A percentile compares a stretch with the other conserved stretches of the same genome.
phyloP scores from a whole-genome alignment of 2,888 invertebrate species.

The Penaeus monodon region DNA sequence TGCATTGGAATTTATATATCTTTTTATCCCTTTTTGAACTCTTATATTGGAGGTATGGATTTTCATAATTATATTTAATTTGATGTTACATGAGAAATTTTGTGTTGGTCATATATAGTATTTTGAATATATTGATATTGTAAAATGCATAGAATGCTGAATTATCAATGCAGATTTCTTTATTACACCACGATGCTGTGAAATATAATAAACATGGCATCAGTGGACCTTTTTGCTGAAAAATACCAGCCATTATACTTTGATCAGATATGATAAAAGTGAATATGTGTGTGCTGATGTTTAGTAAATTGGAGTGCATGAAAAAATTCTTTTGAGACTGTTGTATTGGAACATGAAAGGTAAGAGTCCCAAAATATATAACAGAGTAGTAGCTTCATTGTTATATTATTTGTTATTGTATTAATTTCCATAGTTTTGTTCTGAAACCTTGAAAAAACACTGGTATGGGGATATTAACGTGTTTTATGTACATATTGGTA shows the following conservation, averaged over 20 bases:
- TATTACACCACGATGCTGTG: not conserved
- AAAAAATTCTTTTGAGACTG: not conserved
- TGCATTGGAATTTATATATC: too few species aligned
- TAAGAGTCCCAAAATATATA: not conserved
- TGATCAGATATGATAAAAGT: not conserved
- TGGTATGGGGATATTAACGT: constrained; percentile 52
- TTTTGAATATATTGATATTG: constrained; percentile 8
- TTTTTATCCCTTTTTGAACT: too few species aligned
- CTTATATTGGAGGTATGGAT: too few species aligned
- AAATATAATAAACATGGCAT: not conserved
- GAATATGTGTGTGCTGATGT: not conserved
- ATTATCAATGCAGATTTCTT: not conserved
- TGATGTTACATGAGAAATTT: not conserved
- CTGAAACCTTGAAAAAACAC: constrained; percentile 13
- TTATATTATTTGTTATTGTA: constrained; percentile 9
- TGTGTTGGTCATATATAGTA: constrained; percentile 5
- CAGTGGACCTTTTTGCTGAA: not conserved
- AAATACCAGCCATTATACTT: not conserved
- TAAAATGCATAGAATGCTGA: constrained; percentile 4
- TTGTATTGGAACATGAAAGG: not conserved
- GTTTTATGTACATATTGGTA: constrained; percentile 56
- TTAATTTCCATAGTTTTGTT: constrained; percentile 8
- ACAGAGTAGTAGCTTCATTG: constrained; percentile 23
- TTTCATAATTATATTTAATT: too few species aligned
- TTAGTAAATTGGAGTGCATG: not conserved